Evolutionary conservation across 2,888 invertebrate species (phyloP), one percentile per base, ranked within the genome.

Genomic region (Anodontia alba): DNA sequence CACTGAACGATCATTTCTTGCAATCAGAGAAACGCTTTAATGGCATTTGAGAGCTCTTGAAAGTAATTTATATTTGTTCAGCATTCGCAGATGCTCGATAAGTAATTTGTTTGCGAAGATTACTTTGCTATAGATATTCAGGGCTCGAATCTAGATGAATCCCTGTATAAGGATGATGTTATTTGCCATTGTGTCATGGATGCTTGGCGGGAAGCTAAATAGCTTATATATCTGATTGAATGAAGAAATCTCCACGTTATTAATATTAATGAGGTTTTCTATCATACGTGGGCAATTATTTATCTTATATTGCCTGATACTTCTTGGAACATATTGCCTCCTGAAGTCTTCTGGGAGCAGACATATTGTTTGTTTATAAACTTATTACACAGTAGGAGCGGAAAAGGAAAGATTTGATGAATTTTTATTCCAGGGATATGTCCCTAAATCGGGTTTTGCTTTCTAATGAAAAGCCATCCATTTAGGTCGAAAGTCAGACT

Each of bases 181-280:
- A 62, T 62, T 62, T 62, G 33, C 62, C 20, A 62, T 62, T 62
- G 62, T 62, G 62, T 62, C 62, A 62, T 33, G 20, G 62, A 23
- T 1, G 17, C 33, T 2, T 17, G 62, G 20, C 33, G 33, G 62
- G 33, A 33, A 31, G 33, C 62, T 20, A 62, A 62, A 33, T 33
- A 33, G 31, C 62, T 12, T 62, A 62, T 33, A 62, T 62, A 10
- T 62, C 23, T n/a, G 12, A 3, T 1, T 17, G 62, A 62, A 33
- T 20, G 62, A 12, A 8, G 62, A 62, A 38, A 62, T 62, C 33
- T 62, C 62, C 3, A 5, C 33, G 1, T 62, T 62, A 62, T 62
- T 62, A 62, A 62, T 62, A 62, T 62, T 33, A 33, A 62, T 62
- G 33, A 62, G 62, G 62, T 33, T 62, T 62, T 62, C 62, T 62